Conservation (phyloP, 37 sponge, comb jelly and placozoan genomes). For the Aphrocallistes beatrix region DNA sequence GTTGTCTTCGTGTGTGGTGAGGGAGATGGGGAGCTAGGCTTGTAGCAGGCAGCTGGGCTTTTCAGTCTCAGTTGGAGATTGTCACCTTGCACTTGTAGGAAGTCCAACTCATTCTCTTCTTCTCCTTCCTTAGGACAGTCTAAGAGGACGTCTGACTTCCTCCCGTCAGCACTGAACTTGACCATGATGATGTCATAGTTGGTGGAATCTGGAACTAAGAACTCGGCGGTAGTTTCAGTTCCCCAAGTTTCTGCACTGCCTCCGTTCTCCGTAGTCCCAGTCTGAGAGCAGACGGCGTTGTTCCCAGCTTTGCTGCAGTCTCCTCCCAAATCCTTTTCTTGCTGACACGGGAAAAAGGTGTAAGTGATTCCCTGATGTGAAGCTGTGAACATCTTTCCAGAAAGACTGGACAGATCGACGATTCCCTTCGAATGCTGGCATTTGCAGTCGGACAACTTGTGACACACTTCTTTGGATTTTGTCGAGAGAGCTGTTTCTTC, state of each 20-base stretch:
- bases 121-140: not conserved
- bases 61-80: not conserved
- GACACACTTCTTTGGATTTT: not conserved
- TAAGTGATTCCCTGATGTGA: not conserved
- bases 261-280: no score
- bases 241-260: not conserved
- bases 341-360: not conserved
- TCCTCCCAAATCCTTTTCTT: not conserved
- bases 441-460: not conserved
- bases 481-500: no score
- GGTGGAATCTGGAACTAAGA: not conserved
- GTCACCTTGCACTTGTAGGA: not conserved
- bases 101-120: not conserved
- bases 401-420: conserved; percentile 1
- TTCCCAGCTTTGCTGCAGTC: not conserved
- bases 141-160: not conserved
- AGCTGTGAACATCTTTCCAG: not conserved
- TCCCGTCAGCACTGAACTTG: not conserved
- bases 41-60: not conserved
- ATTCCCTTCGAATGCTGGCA: conserved; percentile 10
- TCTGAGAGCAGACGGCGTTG: not conserved
- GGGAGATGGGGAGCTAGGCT: no score
- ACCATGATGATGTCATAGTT: not conserved
- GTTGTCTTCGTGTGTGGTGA: no score
- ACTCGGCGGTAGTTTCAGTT: not conserved